These are phyloP conservation scores for Phyllotreta striolata DNA, from an alignment of 2,888 invertebrate species.

Conservation along the genomic window DNA sequence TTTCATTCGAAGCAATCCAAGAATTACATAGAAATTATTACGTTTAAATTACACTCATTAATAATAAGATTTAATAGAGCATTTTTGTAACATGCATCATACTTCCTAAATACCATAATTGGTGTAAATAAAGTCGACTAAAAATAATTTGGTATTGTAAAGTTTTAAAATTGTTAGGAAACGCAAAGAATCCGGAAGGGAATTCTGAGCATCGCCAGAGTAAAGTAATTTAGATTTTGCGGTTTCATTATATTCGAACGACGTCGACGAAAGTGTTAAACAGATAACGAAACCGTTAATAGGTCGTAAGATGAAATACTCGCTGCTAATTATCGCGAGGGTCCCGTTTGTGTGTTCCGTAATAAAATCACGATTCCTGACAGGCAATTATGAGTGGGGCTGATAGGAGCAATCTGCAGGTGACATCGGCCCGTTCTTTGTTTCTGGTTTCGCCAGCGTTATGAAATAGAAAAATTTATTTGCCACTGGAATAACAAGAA, in stretches of 20 bases:
- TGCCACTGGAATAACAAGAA: constrained; percentile 31
- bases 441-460: constrained; percentile 28
- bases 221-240: constrained; percentile 8
- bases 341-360: constrained; percentile 8
- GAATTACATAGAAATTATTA: too few relatives aligned
- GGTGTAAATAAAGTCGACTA: too few relatives aligned
- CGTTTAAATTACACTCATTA: too few relatives aligned
- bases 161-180: too few relatives aligned
- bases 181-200: too few relatives aligned
- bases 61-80: too few relatives aligned
- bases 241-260: constrained; percentile 1
- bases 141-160: too few relatives aligned
- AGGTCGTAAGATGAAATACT: constrained; percentile 3
- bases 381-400: constrained; percentile 26
- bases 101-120: too few relatives aligned
- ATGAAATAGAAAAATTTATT: constrained; percentile 31
- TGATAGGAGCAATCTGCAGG: constrained; percentile 30
- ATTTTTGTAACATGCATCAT: too few relatives aligned
- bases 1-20: too few relatives aligned
- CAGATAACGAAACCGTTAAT: constrained; percentile 19
- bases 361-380: constrained; percentile 30
- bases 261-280: constrained; percentile 1
- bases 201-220: neutral
- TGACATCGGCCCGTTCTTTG: constrained; percentile 26
- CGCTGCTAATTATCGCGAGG: constrained; percentile 17